Evolutionary conservation across 2,113 vertebrate species (phyloP).

Genomic region (Sclerurus mexicanus): DNA sequence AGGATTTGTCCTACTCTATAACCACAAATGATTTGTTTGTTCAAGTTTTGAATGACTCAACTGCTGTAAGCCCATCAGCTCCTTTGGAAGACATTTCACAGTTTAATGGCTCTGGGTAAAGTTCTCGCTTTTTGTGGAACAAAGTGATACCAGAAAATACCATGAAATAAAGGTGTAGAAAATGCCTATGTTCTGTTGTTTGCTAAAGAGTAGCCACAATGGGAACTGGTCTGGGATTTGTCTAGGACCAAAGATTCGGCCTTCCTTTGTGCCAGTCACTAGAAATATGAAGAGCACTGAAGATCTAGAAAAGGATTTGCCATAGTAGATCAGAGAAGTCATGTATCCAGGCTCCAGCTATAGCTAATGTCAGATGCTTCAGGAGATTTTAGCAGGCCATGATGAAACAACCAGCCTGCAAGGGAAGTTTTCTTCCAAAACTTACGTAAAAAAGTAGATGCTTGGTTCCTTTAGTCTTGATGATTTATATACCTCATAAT

Average conservation of each 20-base stretch:
- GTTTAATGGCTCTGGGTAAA: not conserved
- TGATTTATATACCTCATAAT: not conserved
- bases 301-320: not conserved
- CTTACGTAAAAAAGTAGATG: not conserved
- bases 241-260: not conserved
- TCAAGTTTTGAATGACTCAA: not conserved
- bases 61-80: not conserved
- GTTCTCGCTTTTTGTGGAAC: not conserved
- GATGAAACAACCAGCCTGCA: not conserved
- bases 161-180: not conserved
- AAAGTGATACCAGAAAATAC: not conserved
- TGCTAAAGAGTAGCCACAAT: not conserved
- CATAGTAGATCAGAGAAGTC: not conserved
- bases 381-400: not conserved
- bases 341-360: not conserved
- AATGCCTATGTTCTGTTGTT: not conserved
- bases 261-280: not conserved
- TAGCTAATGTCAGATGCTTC: not conserved
- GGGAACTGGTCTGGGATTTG: not conserved
- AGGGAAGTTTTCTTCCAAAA: not conserved
- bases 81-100: not conserved
- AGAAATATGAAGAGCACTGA: not conserved
- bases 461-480: not conserved
- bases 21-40: not conserved
- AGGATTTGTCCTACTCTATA: not conserved